phyloP scores from a whole-genome alignment of 2,797 vertebrate genomes.

The Gadopsis marmoratus region DNA sequence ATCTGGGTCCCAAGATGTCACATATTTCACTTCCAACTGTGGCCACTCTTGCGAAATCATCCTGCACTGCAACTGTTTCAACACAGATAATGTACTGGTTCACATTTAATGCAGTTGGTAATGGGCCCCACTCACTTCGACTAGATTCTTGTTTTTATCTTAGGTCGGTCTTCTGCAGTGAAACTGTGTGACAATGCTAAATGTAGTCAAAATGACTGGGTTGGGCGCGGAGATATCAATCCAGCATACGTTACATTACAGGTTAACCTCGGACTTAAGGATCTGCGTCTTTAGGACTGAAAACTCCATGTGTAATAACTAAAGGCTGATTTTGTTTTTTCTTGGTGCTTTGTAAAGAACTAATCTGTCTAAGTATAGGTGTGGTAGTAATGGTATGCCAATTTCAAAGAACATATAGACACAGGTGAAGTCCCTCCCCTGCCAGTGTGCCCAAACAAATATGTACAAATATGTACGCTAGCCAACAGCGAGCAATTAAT shows the following conservation, averaged over 20 bases:
- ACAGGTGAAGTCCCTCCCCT: too few species aligned
- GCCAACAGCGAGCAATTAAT: too few species aligned
- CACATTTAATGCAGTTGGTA: not conserved
- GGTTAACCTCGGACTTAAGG: not conserved
- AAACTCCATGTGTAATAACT: too few species aligned
- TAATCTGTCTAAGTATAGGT: not conserved
- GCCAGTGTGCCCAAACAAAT: too few species aligned
- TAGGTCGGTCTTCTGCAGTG: not conserved
- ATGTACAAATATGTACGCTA: too few species aligned
- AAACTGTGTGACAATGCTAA: not conserved
- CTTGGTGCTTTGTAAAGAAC: not conserved
- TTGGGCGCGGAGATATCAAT: not conserved
- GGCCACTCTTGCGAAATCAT: not conserved
- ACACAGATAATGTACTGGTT: not conserved
- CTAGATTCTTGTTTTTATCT: not conserved
- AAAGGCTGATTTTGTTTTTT: too few species aligned
- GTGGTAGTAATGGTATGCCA: not conserved
- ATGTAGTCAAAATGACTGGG: not conserved
- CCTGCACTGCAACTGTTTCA: not conserved
- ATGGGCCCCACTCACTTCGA: not conserved
- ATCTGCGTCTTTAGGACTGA: not conserved
- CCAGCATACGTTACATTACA: not conserved
- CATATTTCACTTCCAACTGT: not conserved
- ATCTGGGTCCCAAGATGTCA: not conserved
- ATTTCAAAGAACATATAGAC: not conserved